Conservation (phyloP, 1,140 invertebrate species). For the Cherax quadricarinatus region DNA sequence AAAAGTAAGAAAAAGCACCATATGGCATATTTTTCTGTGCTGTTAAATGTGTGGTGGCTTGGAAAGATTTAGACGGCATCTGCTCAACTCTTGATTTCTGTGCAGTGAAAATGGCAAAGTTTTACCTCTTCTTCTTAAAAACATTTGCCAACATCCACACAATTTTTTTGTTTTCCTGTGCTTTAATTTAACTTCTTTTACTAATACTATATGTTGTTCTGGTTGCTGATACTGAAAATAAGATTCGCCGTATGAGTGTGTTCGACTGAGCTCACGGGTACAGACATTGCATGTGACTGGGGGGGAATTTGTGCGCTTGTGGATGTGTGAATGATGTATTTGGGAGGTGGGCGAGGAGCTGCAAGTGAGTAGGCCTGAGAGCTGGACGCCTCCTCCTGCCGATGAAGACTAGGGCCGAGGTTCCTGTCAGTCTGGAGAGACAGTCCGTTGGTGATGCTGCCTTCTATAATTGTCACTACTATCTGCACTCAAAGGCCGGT, state of each 20-base stretch:
- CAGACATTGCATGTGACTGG: conserved; percentile 57
- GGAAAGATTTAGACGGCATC: conserved; percentile 26
- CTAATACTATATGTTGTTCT: conserved; percentile 40
- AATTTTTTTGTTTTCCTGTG: conserved; percentile 53
- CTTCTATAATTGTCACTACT: conserved; percentile 68
- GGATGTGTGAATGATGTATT: conserved; percentile 46
- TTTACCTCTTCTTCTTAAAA: conserved; percentile 49
- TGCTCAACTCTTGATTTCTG: conserved; percentile 43
- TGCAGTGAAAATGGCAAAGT: conserved; percentile 37
- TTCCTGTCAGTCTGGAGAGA: conserved; percentile 67
- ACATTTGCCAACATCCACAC: conserved; percentile 65
- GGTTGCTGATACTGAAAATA: conserved; percentile 25
- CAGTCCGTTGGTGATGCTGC: conserved; percentile 69
- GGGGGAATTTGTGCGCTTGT: conserved; percentile 52
- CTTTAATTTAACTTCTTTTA: conserved; percentile 43
- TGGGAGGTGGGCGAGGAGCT: conserved; percentile 52
- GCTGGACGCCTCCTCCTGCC: conserved; percentile 59
- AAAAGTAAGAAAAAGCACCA: background rate
- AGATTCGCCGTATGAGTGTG: conserved; percentile 32
- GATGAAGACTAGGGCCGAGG: conserved; percentile 65
- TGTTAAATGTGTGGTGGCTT: conserved; percentile 18
- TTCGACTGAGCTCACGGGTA: conserved; percentile 51
- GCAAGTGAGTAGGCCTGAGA: conserved; percentile 52
- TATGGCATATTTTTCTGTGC: background rate
- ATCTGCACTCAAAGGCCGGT: conserved; percentile 72